Evolutionary conservation across 35 echinoderm and acorn worm species (phyloP).

Genomic region (Apostichopus japonicus): DNA sequence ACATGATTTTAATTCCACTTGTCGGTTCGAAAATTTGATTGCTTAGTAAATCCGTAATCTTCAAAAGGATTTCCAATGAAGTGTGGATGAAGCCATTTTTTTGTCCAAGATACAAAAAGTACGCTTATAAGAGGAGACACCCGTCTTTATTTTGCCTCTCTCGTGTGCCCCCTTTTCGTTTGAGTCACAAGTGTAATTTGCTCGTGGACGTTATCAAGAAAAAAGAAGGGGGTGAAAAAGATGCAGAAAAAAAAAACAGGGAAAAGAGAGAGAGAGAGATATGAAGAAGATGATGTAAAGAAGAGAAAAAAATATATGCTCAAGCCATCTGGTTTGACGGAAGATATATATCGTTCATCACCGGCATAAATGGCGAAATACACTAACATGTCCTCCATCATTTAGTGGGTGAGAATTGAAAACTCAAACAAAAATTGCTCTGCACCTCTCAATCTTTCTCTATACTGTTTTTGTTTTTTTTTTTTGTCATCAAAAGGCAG

Average conservation of each 20-base stretch:
- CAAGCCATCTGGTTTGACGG: conserved; percentile 46
- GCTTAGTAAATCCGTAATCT: conserved; percentile 22
- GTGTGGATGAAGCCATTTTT: conserved; percentile 33
- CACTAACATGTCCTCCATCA: conserved; percentile 33
- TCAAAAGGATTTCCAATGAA: not conserved
- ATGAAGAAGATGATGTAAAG: not conserved
- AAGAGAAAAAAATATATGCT: not conserved
- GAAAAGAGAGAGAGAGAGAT: not conserved
- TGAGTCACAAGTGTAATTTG: conserved; percentile 33
- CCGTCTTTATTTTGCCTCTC: not conserved
- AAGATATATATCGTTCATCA: conserved; percentile 39
- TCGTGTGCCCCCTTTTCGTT: not conserved
- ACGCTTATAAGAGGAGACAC: not conserved
- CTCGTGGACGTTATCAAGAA: not conserved
- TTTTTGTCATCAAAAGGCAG: not conserved
- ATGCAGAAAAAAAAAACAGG: not conserved
- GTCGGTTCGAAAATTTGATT: conserved; percentile 30
- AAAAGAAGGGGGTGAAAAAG: not conserved
- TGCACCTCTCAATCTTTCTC: not conserved
- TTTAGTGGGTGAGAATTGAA: conserved; percentile 34
- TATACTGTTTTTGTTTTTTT: too few species aligned
- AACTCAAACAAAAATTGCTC: conserved; percentile 17
- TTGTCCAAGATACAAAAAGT: not conserved
- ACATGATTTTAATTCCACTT: conserved; percentile 6
- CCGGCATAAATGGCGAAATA: conserved; percentile 33